phyloP scores from a whole-genome alignment of 2,113 vertebrate species.

The Bucco capensis region DNA sequence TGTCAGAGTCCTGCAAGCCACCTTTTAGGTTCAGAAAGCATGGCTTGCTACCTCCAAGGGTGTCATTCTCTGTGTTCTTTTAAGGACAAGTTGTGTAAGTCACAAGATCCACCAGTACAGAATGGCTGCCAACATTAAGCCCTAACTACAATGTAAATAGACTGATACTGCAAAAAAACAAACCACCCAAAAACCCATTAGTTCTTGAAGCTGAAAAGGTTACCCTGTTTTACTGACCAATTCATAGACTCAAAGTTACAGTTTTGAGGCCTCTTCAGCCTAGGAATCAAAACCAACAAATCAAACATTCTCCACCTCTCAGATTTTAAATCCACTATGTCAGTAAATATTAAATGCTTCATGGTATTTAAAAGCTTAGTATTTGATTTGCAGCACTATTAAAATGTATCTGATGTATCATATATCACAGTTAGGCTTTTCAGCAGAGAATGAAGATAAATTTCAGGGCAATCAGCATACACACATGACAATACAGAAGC shows the following conservation, averaged over 20 bases:
- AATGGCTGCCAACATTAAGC: background rate
- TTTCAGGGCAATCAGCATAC: background rate
- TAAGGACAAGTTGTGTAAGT: background rate
- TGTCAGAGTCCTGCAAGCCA: background rate
- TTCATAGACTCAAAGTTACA: background rate
- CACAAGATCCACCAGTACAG: background rate
- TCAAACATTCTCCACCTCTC: rapidly evolving
- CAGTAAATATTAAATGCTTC: background rate
- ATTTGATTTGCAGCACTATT: background rate
- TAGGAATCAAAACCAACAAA: background rate
- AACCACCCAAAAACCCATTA: too few species aligned
- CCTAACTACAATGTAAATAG: background rate
- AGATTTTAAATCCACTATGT: background rate
- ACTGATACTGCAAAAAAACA: background rate
- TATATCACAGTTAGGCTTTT: background rate
- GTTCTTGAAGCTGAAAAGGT: background rate
- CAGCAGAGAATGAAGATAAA: background rate
- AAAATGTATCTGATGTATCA: background rate
- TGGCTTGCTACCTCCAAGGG: background rate
- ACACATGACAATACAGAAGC: background rate
- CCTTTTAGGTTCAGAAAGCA: background rate
- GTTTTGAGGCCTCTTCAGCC: background rate
- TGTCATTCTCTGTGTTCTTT: background rate
- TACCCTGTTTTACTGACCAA: background rate
- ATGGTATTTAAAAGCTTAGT: background rate